Conservation (phyloP, 92 coral and sea anemone species). For the Porites cylindrica region DNA sequence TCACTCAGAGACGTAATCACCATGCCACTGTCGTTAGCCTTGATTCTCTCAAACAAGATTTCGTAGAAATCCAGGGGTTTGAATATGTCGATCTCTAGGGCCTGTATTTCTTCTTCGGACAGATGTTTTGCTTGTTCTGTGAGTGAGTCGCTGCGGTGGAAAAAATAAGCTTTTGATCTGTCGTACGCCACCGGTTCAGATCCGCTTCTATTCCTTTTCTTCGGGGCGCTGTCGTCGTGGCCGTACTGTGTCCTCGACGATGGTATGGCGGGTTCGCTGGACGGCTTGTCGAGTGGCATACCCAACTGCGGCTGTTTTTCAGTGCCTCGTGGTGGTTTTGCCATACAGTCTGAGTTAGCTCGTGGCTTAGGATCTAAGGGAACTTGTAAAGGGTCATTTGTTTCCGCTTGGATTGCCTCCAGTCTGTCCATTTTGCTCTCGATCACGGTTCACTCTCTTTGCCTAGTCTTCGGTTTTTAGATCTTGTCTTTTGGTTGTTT, state of each 20-base stretch:
- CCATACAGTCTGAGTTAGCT: not conserved
- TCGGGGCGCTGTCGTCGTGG: not conserved
- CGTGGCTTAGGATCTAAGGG: not conserved
- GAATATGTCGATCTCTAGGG: conserved; percentile 25
- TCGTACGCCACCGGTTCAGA: not conserved
- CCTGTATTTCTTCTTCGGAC: conserved; percentile 7
- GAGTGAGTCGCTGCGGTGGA: conserved; percentile 13
- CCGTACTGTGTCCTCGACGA: not conserved
- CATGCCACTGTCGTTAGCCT: not conserved
- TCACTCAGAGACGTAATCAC: not conserved
- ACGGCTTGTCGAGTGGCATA: not conserved
- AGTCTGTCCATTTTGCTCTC: not conserved
- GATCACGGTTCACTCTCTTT: too few species aligned
- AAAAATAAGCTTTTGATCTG: not conserved
- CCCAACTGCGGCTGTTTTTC: not conserved
- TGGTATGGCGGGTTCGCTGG: not conserved
- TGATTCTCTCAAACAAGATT: conserved; percentile 27
- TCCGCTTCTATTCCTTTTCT: not conserved
- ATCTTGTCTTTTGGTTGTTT: too few species aligned
- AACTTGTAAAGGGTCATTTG: not conserved
- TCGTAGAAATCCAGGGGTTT: conserved; percentile 23
- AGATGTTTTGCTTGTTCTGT: conserved; percentile 25
- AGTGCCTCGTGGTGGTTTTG: not conserved
- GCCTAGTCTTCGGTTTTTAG: too few species aligned
- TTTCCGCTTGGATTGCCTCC: not conserved